Conservation (phyloP, 2,113 vertebrate genomes). For the Phalacrocorax carbo region DNA sequence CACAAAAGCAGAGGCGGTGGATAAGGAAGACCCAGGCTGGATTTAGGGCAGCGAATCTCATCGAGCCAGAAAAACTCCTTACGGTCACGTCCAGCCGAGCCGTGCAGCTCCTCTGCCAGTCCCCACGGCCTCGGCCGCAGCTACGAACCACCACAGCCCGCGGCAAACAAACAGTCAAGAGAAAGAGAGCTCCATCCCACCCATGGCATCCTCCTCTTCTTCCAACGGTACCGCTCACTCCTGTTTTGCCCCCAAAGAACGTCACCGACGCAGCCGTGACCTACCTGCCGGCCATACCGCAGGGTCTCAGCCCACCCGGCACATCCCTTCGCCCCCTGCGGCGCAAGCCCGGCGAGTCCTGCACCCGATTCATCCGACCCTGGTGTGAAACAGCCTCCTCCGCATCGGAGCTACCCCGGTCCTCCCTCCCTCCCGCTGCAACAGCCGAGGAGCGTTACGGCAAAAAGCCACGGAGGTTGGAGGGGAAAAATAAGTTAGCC, state of each 20-base stretch:
- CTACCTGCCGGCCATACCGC: neutral
- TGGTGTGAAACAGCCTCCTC: neutral
- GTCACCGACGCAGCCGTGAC: accelerated
- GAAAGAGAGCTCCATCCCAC: neutral
- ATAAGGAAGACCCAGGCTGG: neutral
- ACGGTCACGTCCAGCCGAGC: accelerated
- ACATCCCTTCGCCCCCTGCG: neutral
- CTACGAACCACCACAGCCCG: neutral
- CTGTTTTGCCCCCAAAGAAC: neutral
- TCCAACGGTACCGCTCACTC: neutral
- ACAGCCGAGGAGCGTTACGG: neutral
- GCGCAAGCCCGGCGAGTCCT: neutral
- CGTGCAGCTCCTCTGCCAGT: neutral
- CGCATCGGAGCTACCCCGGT: neutral
- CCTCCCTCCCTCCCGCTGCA: neutral
- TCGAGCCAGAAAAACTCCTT: neutral
- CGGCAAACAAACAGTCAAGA: accelerated
- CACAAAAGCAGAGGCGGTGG: accelerated
- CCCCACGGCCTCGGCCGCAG: neutral
- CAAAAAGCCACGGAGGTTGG: neutral
- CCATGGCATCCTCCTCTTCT: neutral
- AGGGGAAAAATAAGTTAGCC: neutral
- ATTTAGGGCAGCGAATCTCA: neutral
- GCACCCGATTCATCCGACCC: neutral
- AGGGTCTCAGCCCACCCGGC: neutral